Evolutionary conservation across 2,113 vertebrate genomes (phyloP).

Genomic region (Hylia prasina): DNA sequence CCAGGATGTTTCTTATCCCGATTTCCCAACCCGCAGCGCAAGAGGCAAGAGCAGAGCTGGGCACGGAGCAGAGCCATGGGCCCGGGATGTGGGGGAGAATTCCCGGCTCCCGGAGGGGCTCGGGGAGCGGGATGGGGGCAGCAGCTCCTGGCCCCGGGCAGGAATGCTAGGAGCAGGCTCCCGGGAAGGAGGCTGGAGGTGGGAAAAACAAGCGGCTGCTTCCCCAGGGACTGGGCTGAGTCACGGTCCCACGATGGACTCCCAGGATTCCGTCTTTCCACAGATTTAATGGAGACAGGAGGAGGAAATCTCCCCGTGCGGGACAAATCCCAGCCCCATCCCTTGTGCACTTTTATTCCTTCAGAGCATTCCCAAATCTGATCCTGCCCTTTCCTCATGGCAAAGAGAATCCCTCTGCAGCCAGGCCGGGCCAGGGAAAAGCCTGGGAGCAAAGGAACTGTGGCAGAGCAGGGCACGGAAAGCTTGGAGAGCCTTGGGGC

Average conservation of each 20-base stretch:
- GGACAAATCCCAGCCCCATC: not conserved
- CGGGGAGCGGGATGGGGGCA: accelerated
- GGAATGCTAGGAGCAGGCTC: not conserved
- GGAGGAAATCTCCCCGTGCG: accelerated
- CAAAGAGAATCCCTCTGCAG: not conserved
- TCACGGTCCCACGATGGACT: not conserved
- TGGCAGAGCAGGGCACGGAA: not conserved
- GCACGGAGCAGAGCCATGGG: not conserved
- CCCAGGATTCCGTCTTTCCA: not conserved
- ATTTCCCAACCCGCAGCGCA: conserved; percentile 16
- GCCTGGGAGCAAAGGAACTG: not conserved
- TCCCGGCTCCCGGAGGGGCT: not conserved
- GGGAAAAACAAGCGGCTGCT: not conserved
- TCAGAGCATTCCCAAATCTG: accelerated
- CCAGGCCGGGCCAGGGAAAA: not conserved
- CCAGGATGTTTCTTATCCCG: not conserved
- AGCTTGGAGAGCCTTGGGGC: not conserved
- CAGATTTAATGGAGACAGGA: accelerated
- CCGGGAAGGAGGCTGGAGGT: not conserved
- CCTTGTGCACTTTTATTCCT: not conserved
- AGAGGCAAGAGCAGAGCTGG: not conserved
- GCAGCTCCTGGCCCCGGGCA: too few relatives aligned
- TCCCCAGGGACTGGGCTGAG: not conserved
- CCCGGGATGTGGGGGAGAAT: not conserved
- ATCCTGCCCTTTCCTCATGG: not conserved